phyloP scores from a whole-genome alignment of 2,113 vertebrate genomes.

The Heptranchias perlo region DNA sequence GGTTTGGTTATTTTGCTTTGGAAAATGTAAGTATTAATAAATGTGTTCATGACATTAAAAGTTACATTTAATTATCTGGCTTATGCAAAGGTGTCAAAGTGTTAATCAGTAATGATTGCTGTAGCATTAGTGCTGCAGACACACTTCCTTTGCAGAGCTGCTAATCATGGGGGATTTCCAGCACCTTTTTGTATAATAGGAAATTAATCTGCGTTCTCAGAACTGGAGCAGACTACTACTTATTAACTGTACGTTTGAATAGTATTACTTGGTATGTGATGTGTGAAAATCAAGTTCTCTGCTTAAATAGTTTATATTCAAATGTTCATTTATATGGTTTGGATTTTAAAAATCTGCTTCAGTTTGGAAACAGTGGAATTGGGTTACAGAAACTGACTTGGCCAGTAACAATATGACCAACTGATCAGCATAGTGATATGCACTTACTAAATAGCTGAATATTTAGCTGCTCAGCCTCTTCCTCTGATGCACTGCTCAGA shows the following conservation, averaged over 20 bases:
- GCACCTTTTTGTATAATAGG: background rate
- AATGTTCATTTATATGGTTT: background rate
- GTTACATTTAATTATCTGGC: background rate
- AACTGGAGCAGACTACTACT: background rate
- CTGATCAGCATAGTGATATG: background rate
- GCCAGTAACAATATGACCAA: background rate
- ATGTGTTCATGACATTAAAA: background rate
- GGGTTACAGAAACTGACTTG: background rate
- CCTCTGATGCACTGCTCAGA: background rate
- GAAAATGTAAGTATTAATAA: background rate
- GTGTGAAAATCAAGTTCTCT: background rate
- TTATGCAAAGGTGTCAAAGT: background rate
- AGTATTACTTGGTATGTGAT: background rate
- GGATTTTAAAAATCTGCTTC: background rate
- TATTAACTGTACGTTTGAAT: background rate
- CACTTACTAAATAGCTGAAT: background rate
- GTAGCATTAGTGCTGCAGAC: background rate
- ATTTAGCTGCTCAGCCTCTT: background rate
- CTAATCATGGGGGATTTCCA: slow-evolving; percentile 1
- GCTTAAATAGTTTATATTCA: background rate
- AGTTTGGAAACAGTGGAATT: too few species aligned
- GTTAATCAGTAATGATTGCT: background rate
- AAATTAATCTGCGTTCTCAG: background rate
- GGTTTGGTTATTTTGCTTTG: background rate
- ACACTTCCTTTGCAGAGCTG: slow-evolving; percentile 5